Conservation (phyloP, 2,113 vertebrate genomes). For the Morone chrysops region DNA sequence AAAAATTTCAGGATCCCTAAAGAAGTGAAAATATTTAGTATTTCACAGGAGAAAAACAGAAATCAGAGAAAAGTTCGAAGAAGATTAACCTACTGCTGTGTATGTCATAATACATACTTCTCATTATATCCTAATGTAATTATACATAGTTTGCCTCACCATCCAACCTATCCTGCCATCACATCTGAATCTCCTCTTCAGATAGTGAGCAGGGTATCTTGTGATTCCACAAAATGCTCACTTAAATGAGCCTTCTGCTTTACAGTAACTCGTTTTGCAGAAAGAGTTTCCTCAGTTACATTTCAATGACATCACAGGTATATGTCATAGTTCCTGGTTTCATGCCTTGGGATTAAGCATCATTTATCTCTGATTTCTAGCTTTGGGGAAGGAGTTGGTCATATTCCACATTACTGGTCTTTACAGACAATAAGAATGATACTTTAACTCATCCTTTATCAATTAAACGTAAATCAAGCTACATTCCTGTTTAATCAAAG, state of each 20-base stretch:
- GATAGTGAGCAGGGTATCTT: background rate
- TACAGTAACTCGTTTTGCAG: background rate
- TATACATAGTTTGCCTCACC: background rate
- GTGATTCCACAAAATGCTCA: background rate
- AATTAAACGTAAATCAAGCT: constrained; percentile 52
- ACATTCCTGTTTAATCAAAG: constrained; percentile 64
- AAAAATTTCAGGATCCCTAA: background rate
- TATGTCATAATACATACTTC: too few relatives aligned
- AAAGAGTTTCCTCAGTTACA: constrained; percentile 24
- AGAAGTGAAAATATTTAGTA: background rate
- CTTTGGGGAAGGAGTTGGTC: constrained; percentile 18
- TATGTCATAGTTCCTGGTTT: constrained; percentile 31
- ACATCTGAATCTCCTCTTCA: background rate
- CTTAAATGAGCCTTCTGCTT: background rate
- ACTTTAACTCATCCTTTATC: constrained; percentile 65
- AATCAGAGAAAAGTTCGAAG: background rate
- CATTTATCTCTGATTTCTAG: constrained; percentile 39
- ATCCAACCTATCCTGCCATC: background rate
- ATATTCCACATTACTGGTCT: constrained; percentile 33
- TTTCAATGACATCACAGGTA: constrained; percentile 25
- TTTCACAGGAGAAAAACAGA: background rate
- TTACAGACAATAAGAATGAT: constrained; percentile 32
- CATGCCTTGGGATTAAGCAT: constrained; percentile 38
- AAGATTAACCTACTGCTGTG: too few relatives aligned
- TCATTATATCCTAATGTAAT: too few relatives aligned